Conservation (phyloP, 2,113 vertebrate species). For the Rhizomys pruinosus region DNA sequence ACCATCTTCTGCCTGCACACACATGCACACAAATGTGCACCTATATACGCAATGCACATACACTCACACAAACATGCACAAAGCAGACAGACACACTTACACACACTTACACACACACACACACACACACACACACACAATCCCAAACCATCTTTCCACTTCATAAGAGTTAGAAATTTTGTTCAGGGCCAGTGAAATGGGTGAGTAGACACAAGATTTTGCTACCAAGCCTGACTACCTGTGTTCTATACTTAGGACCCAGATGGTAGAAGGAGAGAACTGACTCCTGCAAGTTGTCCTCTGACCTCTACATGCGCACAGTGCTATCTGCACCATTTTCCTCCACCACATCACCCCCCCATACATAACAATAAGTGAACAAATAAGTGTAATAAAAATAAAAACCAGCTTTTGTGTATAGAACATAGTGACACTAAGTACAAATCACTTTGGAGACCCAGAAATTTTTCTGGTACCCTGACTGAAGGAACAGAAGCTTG, state of each 20-base stretch:
- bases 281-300: neutral
- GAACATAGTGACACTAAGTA: constrained; percentile 29
- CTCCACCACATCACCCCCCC: neutral
- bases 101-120: no score
- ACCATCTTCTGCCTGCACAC: no score
- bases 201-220: neutral
- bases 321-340: neutral
- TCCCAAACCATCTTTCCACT: constrained; percentile 30
- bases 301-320: neutral
- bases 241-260: neutral
- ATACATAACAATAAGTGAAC: neutral
- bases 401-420: neutral
- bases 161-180: constrained; percentile 2
- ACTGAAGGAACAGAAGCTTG: constrained; percentile 19
- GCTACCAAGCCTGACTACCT: neutral
- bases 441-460: constrained; percentile 39
- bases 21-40: no score
- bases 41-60: no score
- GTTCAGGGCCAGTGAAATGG: neutral
- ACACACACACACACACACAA: neutral
- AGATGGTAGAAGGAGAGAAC: neutral
- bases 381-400: neutral
- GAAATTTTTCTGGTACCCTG: constrained; percentile 32
- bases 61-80: no score
- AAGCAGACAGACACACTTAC: no score